phyloP scores from a whole-genome alignment of 2,797 vertebrate genomes.

The Leuciscus waleckii region DNA sequence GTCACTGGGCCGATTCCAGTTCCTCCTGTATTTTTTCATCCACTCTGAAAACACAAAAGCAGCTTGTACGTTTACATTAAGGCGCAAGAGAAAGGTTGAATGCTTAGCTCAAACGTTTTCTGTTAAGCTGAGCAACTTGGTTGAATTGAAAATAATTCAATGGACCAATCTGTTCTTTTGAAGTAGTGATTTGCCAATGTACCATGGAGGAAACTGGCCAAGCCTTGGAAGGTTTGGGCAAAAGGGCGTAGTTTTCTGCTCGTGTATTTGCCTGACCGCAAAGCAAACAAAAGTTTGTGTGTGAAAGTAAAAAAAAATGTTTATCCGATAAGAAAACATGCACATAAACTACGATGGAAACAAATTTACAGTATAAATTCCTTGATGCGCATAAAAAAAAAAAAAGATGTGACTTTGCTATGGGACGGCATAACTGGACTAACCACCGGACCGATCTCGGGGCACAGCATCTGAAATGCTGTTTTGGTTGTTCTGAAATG shows the following conservation, averaged over 20 bases:
- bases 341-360: no score
- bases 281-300: slow-evolving; percentile 16
- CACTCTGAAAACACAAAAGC: slow-evolving; percentile 48
- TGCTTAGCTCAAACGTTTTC: neutral
- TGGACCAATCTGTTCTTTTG: slow-evolving; percentile 7
- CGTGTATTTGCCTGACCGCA: neutral
- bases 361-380: no score
- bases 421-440: no score
- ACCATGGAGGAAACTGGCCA: neutral
- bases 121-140: neutral
- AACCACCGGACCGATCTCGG: no score
- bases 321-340: no score
- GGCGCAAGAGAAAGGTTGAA: neutral
- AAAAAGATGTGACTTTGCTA: no score
- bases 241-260: slow-evolving; percentile 12
- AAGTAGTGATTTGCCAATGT: slow-evolving; percentile 30
- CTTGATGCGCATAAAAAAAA: no score
- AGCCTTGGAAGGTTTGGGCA: slow-evolving; percentile 4
- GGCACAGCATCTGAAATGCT: no score
- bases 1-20: slow-evolving; percentile 72
- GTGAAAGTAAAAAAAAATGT: neutral
- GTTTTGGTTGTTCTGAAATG: no score
- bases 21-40: slow-evolving; percentile 56
- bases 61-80: slow-evolving; percentile 25
- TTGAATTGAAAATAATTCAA: slow-evolving; percentile 24